phyloP scores from a whole-genome alignment of 2,888 invertebrate genomes.

The Fragum fragum region DNA sequence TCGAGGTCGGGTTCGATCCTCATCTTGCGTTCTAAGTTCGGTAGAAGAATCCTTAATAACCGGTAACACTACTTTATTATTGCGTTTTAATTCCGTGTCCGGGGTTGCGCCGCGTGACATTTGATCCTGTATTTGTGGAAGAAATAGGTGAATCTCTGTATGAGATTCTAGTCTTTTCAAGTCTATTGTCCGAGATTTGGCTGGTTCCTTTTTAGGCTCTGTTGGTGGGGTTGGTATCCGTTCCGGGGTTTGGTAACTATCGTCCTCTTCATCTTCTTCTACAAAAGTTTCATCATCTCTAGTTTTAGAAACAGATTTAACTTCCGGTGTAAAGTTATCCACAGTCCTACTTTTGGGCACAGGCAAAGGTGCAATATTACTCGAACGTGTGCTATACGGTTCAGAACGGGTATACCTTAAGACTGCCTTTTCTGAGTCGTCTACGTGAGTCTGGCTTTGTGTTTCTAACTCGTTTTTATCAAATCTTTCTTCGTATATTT shows the following conservation, averaged over 20 bases:
- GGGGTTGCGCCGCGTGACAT: constrained; percentile 60
- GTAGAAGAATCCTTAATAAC: constrained; percentile 46
- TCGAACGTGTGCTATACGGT: constrained; percentile 39
- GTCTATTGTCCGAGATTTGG: constrained; percentile 67
- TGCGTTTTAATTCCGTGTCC: constrained; percentile 32
- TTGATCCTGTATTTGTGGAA: constrained; percentile 67
- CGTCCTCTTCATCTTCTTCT: constrained; percentile 36
- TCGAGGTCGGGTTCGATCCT: constrained; percentile 34
- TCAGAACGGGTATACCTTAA: constrained; percentile 33
- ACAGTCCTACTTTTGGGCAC: not conserved
- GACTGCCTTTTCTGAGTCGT: constrained; percentile 23
- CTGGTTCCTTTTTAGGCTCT: not conserved
- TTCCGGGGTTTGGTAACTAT: constrained; percentile 30
- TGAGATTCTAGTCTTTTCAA: constrained; percentile 71
- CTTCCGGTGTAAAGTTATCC: constrained; percentile 34
- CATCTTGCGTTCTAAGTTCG: constrained; percentile 45
- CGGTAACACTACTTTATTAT: constrained; percentile 47
- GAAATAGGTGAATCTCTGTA: constrained; percentile 71
- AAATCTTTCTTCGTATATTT: constrained; percentile 6
- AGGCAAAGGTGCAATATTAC: constrained; percentile 35
- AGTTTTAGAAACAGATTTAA: constrained; percentile 26
- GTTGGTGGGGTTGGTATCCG: constrained; percentile 21
- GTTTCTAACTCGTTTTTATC: constrained; percentile 34
- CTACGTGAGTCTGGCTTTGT: constrained; percentile 44
- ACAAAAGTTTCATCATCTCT: constrained; percentile 34